Conservation (phyloP, 2,888 invertebrate species). For the Sericinus montela region DNA sequence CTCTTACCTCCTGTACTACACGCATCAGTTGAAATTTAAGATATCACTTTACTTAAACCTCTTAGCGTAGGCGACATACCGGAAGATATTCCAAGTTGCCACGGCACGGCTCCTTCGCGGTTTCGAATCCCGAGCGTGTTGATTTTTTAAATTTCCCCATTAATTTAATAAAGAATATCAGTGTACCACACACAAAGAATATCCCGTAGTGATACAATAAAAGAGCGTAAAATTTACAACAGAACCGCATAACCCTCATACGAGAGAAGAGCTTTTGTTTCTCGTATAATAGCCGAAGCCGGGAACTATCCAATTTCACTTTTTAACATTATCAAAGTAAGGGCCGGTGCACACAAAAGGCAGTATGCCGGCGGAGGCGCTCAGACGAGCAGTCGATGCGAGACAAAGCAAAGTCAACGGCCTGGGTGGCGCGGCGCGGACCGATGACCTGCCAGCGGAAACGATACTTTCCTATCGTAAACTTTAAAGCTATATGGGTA, state of each 20-base stretch:
- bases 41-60: too few species aligned
- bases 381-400: constrained; percentile 36
- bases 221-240: constrained; percentile 3
- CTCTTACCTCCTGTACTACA: too few species aligned
- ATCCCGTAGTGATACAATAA: background rate
- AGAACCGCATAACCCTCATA: constrained; percentile 1
- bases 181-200: background rate
- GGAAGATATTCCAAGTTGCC: too few species aligned
- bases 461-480: constrained; percentile 25
- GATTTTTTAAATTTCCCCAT: too few species aligned
- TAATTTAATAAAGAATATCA: too few species aligned
- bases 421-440: constrained; percentile 27
- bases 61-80: too few species aligned
- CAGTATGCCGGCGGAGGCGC: background rate
- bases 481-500: constrained; percentile 1
- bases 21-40: too few species aligned
- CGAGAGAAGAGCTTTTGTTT: constrained; percentile 3
- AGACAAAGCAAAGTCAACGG: constrained; percentile 63
- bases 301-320: constrained; percentile 7
- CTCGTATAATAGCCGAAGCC: constrained; percentile 1
- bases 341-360: constrained; percentile 3
- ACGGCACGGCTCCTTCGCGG: too few species aligned
- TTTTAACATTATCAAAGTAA: background rate
- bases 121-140: too few species aligned
- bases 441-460: constrained; percentile 34